Conservation (phyloP, 2,797 vertebrate species). For the Anguilla obscura region DNA sequence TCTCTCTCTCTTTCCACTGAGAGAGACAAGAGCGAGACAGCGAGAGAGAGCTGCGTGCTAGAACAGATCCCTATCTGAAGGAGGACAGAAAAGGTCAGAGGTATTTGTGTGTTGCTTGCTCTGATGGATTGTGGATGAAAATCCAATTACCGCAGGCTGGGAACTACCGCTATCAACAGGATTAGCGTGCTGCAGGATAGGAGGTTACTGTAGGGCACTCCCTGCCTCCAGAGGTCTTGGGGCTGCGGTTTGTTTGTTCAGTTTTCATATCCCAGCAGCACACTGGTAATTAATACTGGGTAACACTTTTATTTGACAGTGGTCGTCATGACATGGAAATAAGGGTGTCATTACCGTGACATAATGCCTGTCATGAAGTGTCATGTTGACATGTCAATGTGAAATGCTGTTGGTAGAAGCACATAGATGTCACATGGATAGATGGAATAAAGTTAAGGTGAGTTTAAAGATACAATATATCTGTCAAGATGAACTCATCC, state of each 20-base stretch:
- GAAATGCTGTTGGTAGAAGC: background rate
- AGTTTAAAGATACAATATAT: no score
- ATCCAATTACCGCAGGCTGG: slow-evolving; percentile 42
- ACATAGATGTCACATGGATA: background rate
- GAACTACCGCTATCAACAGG: slow-evolving; percentile 42
- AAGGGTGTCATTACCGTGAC: background rate
- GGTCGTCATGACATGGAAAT: background rate
- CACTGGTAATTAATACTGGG: background rate
- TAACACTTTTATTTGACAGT: background rate
- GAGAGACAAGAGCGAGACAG: background rate
- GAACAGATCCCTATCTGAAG: slow-evolving; percentile 23
- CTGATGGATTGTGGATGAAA: slow-evolving; percentile 40
- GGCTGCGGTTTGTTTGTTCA: background rate
- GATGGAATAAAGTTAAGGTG: background rate
- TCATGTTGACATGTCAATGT: background rate
- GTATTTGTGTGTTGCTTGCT: slow-evolving; percentile 47
- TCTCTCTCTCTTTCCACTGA: no score
- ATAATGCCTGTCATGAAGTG: background rate
- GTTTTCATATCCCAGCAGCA: background rate
- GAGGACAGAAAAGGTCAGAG: slow-evolving; percentile 46
- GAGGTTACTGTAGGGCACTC: slow-evolving; percentile 45
- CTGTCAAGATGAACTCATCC: no score
- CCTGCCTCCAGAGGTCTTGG: background rate
- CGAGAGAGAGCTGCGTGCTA: background rate
- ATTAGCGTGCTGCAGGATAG: slow-evolving; percentile 37